Evolutionary conservation across 2,113 vertebrate genomes (phyloP), one percentile per base, ranked within the genome.

Genomic region (Nanger granti): DNA sequence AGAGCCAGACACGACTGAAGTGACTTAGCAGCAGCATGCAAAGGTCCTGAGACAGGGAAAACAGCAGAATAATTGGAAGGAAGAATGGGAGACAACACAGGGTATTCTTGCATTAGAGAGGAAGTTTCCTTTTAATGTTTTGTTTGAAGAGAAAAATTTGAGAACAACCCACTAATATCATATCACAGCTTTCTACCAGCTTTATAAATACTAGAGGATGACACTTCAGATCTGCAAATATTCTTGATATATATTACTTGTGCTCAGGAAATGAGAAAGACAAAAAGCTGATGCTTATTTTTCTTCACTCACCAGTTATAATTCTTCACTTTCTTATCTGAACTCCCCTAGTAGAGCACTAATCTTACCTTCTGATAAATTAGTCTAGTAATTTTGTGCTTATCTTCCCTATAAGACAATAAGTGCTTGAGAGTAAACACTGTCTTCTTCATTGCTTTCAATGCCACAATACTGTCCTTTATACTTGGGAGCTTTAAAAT

Each of bases 251-350:
- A 49, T 12, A 15, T 47, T 55, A 13, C 66, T 29, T 34, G 47
- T 6, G 7, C 59, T 94, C 44, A 89, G 52, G 29, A 97, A 93
- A 73, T 49, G 83, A 92, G 73, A 55, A 89, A 94, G 12, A 89
- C 17, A 47, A 92, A 34, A 26, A n/a, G 5, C 5, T 84, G 24
- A 41, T 41, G 82, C 26, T 60, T 73, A 34, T 18, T 83, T 24
- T 79, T 31, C 85, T 76, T 95, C 41, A 41, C 15, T 66, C 41
- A 55, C n/a, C 2, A 59, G 22, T 57, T 31, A 15, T 12, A 92
- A 52, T 83, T 89, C n/a, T 69, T 82, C 41, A 15, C 17, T 76
- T 82, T 28, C 28, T 69, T 57, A 44, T 52, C 34, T 69, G 37
- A 84, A 66, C 11, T 86, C 52, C 41, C 87, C 49, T 52, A 13